Evolutionary conservation across 2,797 vertebrate species (phyloP).

Genomic region (Miichthys miiuy): DNA sequence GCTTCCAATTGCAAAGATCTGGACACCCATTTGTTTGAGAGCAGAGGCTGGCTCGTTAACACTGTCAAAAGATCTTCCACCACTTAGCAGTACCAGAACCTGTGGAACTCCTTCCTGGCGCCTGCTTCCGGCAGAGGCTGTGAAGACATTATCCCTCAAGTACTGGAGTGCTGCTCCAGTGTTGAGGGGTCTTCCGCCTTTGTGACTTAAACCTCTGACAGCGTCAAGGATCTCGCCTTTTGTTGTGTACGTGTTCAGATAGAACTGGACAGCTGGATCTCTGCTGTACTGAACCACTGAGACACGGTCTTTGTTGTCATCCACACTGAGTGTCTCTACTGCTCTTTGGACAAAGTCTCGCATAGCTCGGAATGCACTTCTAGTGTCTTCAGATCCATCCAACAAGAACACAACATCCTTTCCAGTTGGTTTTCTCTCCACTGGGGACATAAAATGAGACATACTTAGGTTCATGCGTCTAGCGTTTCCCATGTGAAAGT

Average conservation of each 20-base stretch:
- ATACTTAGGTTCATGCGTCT: slow-evolving; percentile 2
- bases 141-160: slow-evolving; percentile 80
- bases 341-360: slow-evolving; percentile 69
- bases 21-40: slow-evolving; percentile 84
- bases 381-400: slow-evolving; percentile 73
- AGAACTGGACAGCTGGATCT: slow-evolving; percentile 53
- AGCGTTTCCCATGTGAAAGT: neutral
- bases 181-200: slow-evolving; percentile 54
- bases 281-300: slow-evolving; percentile 76
- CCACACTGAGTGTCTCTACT: slow-evolving; percentile 60
- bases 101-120: slow-evolving; percentile 76
- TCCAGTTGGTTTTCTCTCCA: slow-evolving; percentile 30
- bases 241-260: slow-evolving; percentile 41
- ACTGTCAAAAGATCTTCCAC: too few relatives aligned
- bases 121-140: slow-evolving; percentile 85
- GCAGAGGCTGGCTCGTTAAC: slow-evolving; percentile 64
- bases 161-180: slow-evolving; percentile 66
- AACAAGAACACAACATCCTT: slow-evolving; percentile 75
- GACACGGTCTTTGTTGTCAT: slow-evolving; percentile 60
- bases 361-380: slow-evolving; percentile 67
- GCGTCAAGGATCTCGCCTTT: slow-evolving; percentile 33
- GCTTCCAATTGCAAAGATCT: slow-evolving; percentile 77
- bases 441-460: slow-evolving; percentile 38
- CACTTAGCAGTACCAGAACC: too few relatives aligned
- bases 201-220: slow-evolving; percentile 42